Evolutionary conservation across 2,888 invertebrate species (phyloP).

Genomic region (Criorhina ranunculi): DNA sequence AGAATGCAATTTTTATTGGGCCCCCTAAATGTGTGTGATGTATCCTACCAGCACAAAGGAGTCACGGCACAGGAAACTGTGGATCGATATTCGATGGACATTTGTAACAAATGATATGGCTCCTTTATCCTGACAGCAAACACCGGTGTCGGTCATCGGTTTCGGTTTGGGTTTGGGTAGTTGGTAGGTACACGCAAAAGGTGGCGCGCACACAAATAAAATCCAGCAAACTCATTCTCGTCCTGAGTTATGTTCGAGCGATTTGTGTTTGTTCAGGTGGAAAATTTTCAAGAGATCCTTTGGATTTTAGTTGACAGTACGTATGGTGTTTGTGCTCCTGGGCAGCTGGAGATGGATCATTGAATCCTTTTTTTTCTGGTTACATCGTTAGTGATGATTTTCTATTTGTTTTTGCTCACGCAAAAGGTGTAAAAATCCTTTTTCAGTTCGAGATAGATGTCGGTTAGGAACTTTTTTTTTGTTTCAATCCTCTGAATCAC

Average conservation of each 20-base stretch:
- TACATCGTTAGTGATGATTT: conserved; percentile 10
- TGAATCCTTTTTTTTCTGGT: conserved; percentile 51
- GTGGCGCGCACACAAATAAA: conserved; percentile 58
- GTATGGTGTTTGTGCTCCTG: not conserved
- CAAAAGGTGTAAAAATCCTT: conserved; percentile 57
- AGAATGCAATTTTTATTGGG: conserved; percentile 71
- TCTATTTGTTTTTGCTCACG: conserved; percentile 50
- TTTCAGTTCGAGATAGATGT: conserved; percentile 2
- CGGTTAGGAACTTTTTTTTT: conserved; percentile 3
- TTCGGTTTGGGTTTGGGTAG: no score
- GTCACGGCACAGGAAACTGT: conserved; percentile 35
- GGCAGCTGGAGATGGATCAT: conserved; percentile 39
- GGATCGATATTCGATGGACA: conserved; percentile 67
- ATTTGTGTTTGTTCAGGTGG: conserved; percentile 71
- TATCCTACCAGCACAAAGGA: conserved; percentile 55
- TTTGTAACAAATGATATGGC: conserved; percentile 69
- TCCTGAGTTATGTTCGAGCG: conserved; percentile 57
- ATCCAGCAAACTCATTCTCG: conserved; percentile 39
- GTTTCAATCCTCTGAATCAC: conserved; percentile 33
- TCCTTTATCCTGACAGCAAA: conserved; percentile 71
- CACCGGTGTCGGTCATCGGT: conserved; percentile 66
- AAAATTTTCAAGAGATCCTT: conserved; percentile 46
- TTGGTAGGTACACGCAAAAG: conserved; percentile 58
- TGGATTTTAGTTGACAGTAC: conserved; percentile 25
- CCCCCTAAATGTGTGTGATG: conserved; percentile 65